phyloP scores from a whole-genome alignment of 2,113 vertebrate species.

The Anarrhichthys ocellatus region DNA sequence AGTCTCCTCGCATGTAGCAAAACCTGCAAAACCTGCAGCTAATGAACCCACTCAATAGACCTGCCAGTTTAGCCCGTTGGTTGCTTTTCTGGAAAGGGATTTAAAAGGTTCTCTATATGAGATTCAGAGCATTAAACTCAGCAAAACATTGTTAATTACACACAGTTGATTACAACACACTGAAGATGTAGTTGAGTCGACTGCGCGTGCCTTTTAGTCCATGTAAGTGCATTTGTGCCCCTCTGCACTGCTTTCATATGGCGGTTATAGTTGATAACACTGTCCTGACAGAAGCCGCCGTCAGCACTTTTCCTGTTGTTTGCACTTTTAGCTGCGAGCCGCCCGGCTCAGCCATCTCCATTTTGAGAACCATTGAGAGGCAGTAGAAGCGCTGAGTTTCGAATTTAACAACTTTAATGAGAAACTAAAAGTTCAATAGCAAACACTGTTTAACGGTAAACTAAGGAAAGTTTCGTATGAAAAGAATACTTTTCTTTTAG shows the following conservation, averaged over 20 bases:
- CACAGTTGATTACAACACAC: no score
- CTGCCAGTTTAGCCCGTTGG: neutral
- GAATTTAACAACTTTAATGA: neutral
- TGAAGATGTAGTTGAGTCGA: neutral
- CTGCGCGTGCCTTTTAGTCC: no score
- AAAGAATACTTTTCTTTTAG: no score
- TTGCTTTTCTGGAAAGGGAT: neutral
- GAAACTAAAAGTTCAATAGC: neutral
- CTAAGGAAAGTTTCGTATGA: neutral
- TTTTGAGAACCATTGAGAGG: neutral
- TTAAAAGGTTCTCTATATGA: no score
- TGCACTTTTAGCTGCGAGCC: neutral
- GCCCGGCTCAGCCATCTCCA: neutral
- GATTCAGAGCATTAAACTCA: neutral
- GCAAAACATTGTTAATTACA: neutral
- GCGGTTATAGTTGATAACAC: neutral
- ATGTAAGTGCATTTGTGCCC: neutral
- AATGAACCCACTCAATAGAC: neutral
- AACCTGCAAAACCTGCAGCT: neutral
- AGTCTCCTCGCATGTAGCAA: neutral
- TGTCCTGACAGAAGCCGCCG: no score
- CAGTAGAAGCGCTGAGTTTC: no score
- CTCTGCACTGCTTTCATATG: neutral
- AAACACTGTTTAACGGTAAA: neutral
- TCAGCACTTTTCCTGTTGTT: neutral